Evolutionary conservation across 2,797 vertebrate genomes (phyloP).

Genomic region (Arrhamphus sclerolepis): DNA sequence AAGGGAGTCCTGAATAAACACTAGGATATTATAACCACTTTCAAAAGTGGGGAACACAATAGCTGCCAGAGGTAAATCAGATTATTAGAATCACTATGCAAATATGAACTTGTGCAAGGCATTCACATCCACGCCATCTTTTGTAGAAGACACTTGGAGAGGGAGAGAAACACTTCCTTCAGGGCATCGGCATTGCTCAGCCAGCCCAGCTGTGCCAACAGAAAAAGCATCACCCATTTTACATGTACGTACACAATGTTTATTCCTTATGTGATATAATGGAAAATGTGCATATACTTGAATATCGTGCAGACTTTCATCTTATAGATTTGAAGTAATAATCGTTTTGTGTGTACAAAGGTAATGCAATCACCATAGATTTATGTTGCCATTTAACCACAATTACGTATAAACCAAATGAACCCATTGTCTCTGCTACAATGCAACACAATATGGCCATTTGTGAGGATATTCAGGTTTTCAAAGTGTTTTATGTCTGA

Average conservation of each 20-base stretch:
- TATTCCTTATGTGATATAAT: no score
- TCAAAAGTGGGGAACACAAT: slow-evolving; percentile 68
- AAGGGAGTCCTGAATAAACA: slow-evolving; percentile 52
- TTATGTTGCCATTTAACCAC: no score
- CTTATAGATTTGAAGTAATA: no score
- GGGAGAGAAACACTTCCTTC: slow-evolving; percentile 52
- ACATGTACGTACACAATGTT: background rate
- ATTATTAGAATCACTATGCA: slow-evolving; percentile 77
- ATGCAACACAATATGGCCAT: no score
- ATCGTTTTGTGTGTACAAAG: no score
- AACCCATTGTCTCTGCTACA: no score
- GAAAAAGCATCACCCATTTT: slow-evolving; percentile 36
- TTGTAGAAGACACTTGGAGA: slow-evolving; percentile 45
- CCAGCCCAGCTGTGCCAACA: slow-evolving; percentile 30
- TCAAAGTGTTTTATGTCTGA: no score
- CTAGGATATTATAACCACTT: slow-evolving; percentile 62
- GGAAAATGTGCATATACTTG: no score
- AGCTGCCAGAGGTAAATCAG: slow-evolving; percentile 74
- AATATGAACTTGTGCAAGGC: slow-evolving; percentile 62
- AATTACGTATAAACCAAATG: no score
- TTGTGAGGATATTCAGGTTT: no score
- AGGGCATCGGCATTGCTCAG: slow-evolving; percentile 52
- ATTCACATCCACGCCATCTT: slow-evolving; percentile 55
- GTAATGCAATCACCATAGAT: no score
- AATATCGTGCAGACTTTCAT: no score